phyloP scores from a whole-genome alignment of 2,888 invertebrate genomes.

The Beris morrisii region DNA sequence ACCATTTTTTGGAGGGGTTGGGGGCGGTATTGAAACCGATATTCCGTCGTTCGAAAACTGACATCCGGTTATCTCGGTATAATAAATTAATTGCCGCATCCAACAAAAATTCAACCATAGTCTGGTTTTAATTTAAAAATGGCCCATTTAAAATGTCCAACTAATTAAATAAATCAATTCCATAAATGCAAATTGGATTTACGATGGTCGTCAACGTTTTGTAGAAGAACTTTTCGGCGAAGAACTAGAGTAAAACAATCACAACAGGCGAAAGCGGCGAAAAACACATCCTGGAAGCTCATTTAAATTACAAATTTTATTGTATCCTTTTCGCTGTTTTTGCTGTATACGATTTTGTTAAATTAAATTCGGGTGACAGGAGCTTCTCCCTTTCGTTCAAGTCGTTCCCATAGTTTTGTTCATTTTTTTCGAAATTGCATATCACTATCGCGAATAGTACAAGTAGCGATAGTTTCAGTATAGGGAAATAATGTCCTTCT shows the following conservation, averaged over 20 bases:
- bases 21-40: background rate
- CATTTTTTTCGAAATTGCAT: background rate
- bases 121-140: background rate
- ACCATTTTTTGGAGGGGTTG: too few species aligned
- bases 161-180: slow-evolving; percentile 21
- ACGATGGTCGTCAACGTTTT: slow-evolving; percentile 1
- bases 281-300: background rate
- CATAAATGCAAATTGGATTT: slow-evolving; percentile 6
- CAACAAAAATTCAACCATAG: background rate
- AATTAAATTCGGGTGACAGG: slow-evolving; percentile 9
- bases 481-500: too few species aligned
- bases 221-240: background rate
- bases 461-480: too few species aligned
- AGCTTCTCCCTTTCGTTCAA: background rate
- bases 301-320: slow-evolving; percentile 24
- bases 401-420: background rate
- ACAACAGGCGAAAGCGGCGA: too few species aligned
- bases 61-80: slow-evolving; percentile 5
- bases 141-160: background rate
- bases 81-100: slow-evolving; percentile 3
- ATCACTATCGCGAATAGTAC: too few species aligned
- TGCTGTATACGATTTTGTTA: background rate
- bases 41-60: background rate
- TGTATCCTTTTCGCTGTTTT: slow-evolving; percentile 1
- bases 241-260: background rate